Base-by-base conservation (phyloP, 2,888 invertebrate species). In the Spatulosminthurus flaviceps region DNA sequence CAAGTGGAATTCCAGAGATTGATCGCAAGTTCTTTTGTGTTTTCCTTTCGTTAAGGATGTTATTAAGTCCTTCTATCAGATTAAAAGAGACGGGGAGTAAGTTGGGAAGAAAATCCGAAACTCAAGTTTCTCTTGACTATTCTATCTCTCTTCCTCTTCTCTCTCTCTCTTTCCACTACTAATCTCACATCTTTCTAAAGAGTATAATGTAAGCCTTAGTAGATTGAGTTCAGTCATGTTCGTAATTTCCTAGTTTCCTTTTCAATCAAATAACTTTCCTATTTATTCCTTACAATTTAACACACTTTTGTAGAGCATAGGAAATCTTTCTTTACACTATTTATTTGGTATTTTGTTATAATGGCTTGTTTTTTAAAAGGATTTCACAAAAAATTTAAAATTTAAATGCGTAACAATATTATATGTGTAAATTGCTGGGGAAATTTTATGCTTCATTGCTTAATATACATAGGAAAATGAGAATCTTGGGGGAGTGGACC, bases 11-110 rank as follows among this genome's bases (percentile, higher is more conserved):
- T 74, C 74, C 22, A 61, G 43, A 61, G 74, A 74, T 60, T 74
- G 74, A 74, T 74, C 61, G 24, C 74, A 26, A 60, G 16, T 74
- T 74, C 74, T 74, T 74, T 74, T 74, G 61, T 74, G 74, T 64
- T 74, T 74, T 64, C 64, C 74, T 74, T 74, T 74, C 74, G 29
- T 29, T 74, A 61, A n/a, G 29, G 61, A 74, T 74, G 61, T 74
- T 74, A 74, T 74, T 74, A 64, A 51, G 29, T 73, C 42, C 51
- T 22, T 64, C 64, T 22, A 26, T 64, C 24, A 64, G 64, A 64
- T 64, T 64, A 64, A 26, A 64, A 26, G 60, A 60, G 60, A 60
- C 60, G 2, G 5, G n/a, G 26, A 64, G 64, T 26, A 51, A 51
- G 51, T 51, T 51, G 51, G 67, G 67, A 67, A n/a, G 26, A 67